Evolutionary conservation across 53 echinoderm and acorn worm species (phyloP), one percentile per base, ranked within the genome.

Genomic region (Echinarachnius parma): DNA sequence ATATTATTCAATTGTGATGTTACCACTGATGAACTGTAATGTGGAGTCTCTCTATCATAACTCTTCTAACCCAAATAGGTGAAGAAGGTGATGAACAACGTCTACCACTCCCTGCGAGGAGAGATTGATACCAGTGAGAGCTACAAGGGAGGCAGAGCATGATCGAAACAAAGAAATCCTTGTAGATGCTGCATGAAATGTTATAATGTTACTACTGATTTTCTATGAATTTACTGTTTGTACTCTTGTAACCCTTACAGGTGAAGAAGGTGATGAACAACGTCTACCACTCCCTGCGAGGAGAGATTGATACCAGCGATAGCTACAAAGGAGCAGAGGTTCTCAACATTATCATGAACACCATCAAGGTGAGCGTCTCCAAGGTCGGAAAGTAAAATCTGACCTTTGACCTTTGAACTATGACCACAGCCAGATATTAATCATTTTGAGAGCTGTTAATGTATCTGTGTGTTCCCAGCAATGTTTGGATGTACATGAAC

Each of bases 191-290:
- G n/a, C n/a, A n/a, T n/a, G n/a, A n/a, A n/a, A n/a, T n/a, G n/a
- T n/a, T n/a, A n/a, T n/a, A n/a, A n/a, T n/a, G n/a, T n/a, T n/a
- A n/a, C n/a, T 42, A 42, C 7, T 42, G 42, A 42, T 42, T 42
- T 42, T 9, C 13, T 7, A 42, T 42, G 42, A 52, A 9, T n/a
- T 21, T 27, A 4, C 20, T 27, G 9, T 61, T 2, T 5, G n/a
- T 24, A 8, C 25, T 31, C 22, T 16, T 45, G n/a, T n/a, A n/a
- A n/a, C 33, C 22, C 29, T 28, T 39, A 11, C 57, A 96, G 96
- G 96, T 96, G 5, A 96, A 96, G 83, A 96, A 96, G 62, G 91
- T 96, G 15, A 96, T 96, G 96, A 96, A 96, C 78, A 96, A 88
- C 36, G 96, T 96, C 26, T 96, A 91, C 77, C 91, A 96, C 80